Percentiles rank a stretch among this genome's conserved stretches.
Conservation (phyloP, 2,797 vertebrate genomes). For the Prunella strophiata region DNA sequence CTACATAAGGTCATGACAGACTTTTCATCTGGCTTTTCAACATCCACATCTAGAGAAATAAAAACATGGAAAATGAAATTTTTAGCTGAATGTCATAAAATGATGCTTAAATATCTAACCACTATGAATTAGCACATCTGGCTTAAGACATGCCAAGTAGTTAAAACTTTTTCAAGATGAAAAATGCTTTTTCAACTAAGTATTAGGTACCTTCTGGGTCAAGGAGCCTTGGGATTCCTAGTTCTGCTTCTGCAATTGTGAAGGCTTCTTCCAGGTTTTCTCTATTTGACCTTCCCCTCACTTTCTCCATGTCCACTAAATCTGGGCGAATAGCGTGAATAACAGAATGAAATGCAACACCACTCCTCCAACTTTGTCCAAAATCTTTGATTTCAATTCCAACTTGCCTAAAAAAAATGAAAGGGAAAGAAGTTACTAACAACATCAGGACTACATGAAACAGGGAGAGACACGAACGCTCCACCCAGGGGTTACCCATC, state of each 20-base stretch:
- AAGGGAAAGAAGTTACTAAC: neutral
- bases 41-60: conserved; percentile 89
- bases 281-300: conserved; percentile 84
- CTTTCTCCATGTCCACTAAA: conserved; percentile 89
- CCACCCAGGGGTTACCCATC: neutral
- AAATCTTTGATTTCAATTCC: conserved; percentile 96
- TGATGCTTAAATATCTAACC: neutral
- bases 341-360: conserved; percentile 91
- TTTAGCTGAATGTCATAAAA: neutral
- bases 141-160: neutral
- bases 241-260: conserved; percentile 88
- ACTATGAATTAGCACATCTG: neutral
- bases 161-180: neutral
- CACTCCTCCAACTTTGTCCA: conserved; percentile 94
- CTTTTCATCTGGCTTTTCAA: conserved; percentile 98
- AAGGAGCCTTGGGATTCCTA: conserved; percentile 93
- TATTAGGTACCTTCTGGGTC: conserved; percentile 90
- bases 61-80: neutral
- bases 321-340: conserved; percentile 92
- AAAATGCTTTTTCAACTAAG: neutral
- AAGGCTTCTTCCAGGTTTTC: conserved; percentile 96
- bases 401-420: conserved; percentile 76
- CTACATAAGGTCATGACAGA: conserved; percentile 98
- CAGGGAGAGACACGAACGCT: neutral
- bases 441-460: neutral